Evolutionary conservation across 2,797 vertebrate species (phyloP).

Genomic region (Sardinella longiceps): DNA sequence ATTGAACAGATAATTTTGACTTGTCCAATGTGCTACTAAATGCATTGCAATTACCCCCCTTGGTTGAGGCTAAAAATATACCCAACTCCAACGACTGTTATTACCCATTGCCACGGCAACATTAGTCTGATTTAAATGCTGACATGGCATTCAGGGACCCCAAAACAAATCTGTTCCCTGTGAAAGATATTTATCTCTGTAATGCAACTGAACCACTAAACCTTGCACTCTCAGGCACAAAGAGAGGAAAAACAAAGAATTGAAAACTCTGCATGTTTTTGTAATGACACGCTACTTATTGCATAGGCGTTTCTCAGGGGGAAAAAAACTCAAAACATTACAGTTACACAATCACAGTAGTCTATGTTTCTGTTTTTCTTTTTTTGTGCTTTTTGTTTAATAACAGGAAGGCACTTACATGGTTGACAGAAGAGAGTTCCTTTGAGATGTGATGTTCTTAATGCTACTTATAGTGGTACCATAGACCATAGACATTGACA

Average conservation of each 20-base stretch:
- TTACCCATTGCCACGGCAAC: background rate
- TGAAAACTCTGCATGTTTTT: background rate
- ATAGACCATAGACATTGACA: too few relatives aligned
- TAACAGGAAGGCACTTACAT: background rate
- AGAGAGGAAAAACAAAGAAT: background rate
- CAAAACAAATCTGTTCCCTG: background rate
- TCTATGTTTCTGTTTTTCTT: background rate
- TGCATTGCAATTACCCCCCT: background rate
- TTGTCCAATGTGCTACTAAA: constrained; percentile 20
- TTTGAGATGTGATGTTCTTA: background rate
- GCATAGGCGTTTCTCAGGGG: too few relatives aligned
- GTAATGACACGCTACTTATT: background rate
- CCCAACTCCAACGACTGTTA: background rate
- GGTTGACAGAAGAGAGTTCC: background rate
- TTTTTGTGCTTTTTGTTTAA: background rate
- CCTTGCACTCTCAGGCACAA: background rate
- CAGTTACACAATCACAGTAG: too few relatives aligned
- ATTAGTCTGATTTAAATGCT: constrained; percentile 12
- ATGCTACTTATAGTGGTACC: too few relatives aligned
- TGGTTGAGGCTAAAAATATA: constrained; percentile 26
- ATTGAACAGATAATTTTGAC: constrained; percentile 20
- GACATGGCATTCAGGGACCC: background rate
- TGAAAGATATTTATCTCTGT: background rate
- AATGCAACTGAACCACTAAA: background rate
- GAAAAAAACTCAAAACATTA: background rate